Percentiles rank a stretch among this genome's conserved stretches.
These are phyloP conservation scores for Parapsyche elsis DNA, from an alignment of 1,140 invertebrate genomes.

Conservation along the genomic window DNA sequence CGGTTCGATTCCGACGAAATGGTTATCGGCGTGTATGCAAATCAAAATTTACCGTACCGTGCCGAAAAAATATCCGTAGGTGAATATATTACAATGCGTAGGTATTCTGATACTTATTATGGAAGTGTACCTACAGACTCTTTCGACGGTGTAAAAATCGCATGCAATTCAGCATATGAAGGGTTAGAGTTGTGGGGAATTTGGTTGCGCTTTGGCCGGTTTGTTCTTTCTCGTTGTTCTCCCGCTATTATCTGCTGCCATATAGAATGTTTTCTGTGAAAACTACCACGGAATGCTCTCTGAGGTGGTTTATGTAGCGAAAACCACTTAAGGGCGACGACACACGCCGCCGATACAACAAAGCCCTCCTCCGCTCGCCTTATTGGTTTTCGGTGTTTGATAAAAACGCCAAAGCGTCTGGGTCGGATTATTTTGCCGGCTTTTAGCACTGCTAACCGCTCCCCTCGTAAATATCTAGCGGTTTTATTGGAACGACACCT, in stretches of 20 bases:
- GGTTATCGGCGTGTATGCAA: constrained; percentile 54
- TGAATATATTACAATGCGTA: neutral
- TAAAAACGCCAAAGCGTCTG: constrained; percentile 43
- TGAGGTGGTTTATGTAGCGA: constrained; percentile 53
- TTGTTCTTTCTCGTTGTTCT: constrained; percentile 9
- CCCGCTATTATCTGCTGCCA: constrained; percentile 50
- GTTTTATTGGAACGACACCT: too few relatives aligned
- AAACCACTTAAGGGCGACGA: constrained; percentile 30
- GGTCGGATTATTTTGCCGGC: constrained; percentile 15
- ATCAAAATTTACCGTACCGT: constrained; percentile 42
- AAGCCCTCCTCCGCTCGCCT: constrained; percentile 2
- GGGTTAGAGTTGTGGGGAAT: neutral
- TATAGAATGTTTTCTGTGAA: constrained; percentile 52
- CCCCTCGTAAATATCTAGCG: neutral
- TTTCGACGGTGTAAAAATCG: too few relatives aligned
- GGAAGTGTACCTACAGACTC: too few relatives aligned
- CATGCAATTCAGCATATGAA: neutral
- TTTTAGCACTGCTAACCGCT: neutral
- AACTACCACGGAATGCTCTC: constrained; percentile 56
- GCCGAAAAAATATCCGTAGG: neutral
- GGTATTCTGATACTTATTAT: too few relatives aligned
- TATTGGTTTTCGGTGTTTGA: constrained; percentile 56
- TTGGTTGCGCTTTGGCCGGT: constrained; percentile 9
- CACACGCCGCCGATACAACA: constrained; percentile 34
- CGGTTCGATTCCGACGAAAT: constrained; percentile 53